A percentile compares a stretch with the other conserved stretches of the same genome.
Conservation (phyloP, 2,888 invertebrate genomes). For the Malacosoma neustria region DNA sequence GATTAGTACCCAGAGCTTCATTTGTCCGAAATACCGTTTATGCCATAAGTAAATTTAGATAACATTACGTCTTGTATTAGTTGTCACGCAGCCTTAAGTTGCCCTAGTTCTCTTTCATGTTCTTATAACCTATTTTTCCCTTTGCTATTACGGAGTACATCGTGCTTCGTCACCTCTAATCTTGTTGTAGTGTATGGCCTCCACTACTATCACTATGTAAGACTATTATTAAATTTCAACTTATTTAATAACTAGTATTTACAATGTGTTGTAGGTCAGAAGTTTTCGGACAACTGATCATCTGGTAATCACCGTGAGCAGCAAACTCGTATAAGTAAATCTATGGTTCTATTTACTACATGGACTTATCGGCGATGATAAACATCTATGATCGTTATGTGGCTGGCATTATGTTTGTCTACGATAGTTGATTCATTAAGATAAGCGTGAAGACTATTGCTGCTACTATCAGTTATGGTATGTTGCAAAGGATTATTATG, state of each 20-base stretch:
- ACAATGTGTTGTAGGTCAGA: constrained; percentile 9
- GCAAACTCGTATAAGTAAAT: constrained; percentile 26
- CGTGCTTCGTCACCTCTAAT: constrained; percentile 37
- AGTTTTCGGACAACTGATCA: constrained; percentile 64
- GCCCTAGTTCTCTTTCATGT: constrained; percentile 48
- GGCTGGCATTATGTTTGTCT: too few species aligned
- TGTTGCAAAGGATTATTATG: too few species aligned
- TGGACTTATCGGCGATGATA: too few species aligned
- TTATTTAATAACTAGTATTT: constrained; percentile 10
- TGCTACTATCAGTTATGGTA: too few species aligned
- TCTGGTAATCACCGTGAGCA: constrained; percentile 36
- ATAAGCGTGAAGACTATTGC: too few species aligned
- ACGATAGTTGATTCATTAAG: too few species aligned
- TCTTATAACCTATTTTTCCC: constrained; percentile 47
- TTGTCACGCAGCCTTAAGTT: constrained; percentile 41
- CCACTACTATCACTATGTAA: constrained; percentile 22
- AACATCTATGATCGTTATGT: too few species aligned
- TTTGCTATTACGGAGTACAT: constrained; percentile 33
- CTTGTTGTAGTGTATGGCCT: constrained; percentile 35
- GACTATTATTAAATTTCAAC: background rate
- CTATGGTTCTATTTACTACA: too few species aligned
- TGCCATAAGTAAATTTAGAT: constrained; percentile 10
- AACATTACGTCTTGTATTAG: constrained; percentile 35
- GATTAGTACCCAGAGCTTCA: constrained; percentile 53
- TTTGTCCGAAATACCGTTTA: constrained; percentile 54